These are phyloP conservation scores for Heliconius charithonia DNA, from an alignment of 2,888 invertebrate genomes.

Conservation along the genomic window DNA sequence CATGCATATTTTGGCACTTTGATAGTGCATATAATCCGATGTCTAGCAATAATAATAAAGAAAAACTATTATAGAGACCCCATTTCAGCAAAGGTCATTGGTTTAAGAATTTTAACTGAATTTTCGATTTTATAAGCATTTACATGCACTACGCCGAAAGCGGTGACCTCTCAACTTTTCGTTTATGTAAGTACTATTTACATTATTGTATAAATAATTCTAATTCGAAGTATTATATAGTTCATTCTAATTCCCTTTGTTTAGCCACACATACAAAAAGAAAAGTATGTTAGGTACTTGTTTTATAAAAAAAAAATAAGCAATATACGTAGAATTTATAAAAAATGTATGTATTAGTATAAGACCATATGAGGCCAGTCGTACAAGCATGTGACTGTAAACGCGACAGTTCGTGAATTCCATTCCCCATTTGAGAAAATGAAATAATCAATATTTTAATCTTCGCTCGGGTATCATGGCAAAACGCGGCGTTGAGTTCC, in stretches of 20 bases:
- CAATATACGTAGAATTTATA: no score
- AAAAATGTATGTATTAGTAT: no score
- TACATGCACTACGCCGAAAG: background rate
- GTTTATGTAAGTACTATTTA: conserved; percentile 6
- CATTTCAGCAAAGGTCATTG: background rate
- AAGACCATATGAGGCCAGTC: no score
- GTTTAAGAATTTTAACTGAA: background rate
- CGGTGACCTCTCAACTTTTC: conserved; percentile 5
- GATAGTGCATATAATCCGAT: no score
- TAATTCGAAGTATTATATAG: background rate
- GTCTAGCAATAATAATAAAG: background rate
- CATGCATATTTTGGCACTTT: no score
- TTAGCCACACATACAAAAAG: background rate
- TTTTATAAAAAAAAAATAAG: background rate
- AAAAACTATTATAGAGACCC: background rate
- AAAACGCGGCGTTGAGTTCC: no score
- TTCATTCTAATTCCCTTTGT: conserved; percentile 3
- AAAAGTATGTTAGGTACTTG: background rate
- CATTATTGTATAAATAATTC: background rate
- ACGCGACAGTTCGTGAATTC: no score
- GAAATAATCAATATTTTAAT: no score
- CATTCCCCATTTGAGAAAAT: no score
- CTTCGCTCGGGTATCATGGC: no score
- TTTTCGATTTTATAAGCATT: background rate
- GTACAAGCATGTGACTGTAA: no score